phyloP scores from a whole-genome alignment of 2,888 invertebrate genomes.

The Perizoma affinitatum region DNA sequence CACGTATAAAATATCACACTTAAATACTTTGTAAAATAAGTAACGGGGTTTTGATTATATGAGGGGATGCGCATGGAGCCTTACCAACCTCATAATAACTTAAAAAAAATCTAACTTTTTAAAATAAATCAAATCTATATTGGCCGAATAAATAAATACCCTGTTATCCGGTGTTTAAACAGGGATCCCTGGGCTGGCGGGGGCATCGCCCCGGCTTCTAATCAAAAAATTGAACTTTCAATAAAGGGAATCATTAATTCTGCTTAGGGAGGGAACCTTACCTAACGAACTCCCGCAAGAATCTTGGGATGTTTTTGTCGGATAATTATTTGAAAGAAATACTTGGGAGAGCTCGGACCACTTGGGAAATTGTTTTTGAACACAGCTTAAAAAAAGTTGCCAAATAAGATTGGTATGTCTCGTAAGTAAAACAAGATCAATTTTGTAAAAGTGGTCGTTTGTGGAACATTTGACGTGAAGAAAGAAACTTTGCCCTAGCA shows the following conservation, averaged over 20 bases:
- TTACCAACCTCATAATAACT: slow-evolving; percentile 9
- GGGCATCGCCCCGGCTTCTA: slow-evolving; percentile 62
- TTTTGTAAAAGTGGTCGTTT: slow-evolving; percentile 10
- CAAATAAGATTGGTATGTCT: slow-evolving; percentile 39
- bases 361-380: slow-evolving; percentile 62
- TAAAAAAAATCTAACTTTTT: slow-evolving; percentile 36
- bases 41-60: background rate
- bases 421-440: slow-evolving; percentile 25
- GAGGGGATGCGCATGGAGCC: background rate
- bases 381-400: slow-evolving; percentile 43
- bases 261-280: slow-evolving; percentile 72
- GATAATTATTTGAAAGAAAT: slow-evolving; percentile 73
- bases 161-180: slow-evolving; percentile 82
- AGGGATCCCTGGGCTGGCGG: slow-evolving; percentile 46
- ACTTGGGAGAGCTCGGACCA: slow-evolving; percentile 57
- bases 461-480: slow-evolving; percentile 15
- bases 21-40: too few species aligned
- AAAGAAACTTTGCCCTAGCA: background rate
- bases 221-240: slow-evolving; percentile 89
- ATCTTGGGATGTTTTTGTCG: slow-evolving; percentile 77
- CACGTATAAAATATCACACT: too few species aligned
- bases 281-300: slow-evolving; percentile 75
- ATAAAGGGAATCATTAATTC: slow-evolving; percentile 89
- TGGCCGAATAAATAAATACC: slow-evolving; percentile 78
- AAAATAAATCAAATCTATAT: slow-evolving; percentile 72